Evolutionary conservation across 2,888 invertebrate species (phyloP).

Genomic region (Hypercompe scribonia): DNA sequence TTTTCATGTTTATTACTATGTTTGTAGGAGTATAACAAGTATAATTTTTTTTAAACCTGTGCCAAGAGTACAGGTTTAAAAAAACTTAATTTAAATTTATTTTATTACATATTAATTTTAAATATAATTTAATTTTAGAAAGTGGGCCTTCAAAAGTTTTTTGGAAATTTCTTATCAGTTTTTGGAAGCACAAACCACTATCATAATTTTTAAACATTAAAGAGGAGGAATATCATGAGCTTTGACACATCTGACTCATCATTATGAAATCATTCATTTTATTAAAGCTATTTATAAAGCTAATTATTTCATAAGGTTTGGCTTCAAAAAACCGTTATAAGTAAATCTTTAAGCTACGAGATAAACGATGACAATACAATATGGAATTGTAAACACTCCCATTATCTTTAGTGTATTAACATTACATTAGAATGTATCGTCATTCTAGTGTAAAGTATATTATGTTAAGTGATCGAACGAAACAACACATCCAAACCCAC

Average conservation of each 20-base stretch:
- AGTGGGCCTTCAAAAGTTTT: not conserved
- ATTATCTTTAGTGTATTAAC: conserved; percentile 22
- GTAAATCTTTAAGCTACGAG: not conserved
- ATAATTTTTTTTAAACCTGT: not conserved
- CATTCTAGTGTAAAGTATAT: conserved; percentile 47
- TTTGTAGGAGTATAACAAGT: not conserved
- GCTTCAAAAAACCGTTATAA: not conserved
- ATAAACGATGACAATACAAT: conserved; percentile 14
- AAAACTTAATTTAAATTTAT: too few relatives aligned
- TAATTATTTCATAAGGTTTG: not conserved
- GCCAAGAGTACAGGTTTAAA: too few relatives aligned
- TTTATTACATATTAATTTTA: too few relatives aligned
- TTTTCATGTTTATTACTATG: not conserved
- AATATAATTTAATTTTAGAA: too few relatives aligned
- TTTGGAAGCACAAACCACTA: not conserved
- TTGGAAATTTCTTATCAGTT: not conserved
- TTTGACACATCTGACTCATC: not conserved
- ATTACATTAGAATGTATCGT: too few relatives aligned
- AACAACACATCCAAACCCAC: conserved; percentile 67
- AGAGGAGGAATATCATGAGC: not conserved
- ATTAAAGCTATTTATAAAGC: not conserved
- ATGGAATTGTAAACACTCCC: conserved; percentile 45
- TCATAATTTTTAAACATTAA: not conserved
- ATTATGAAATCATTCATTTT: not conserved
- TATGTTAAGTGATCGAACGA: conserved; percentile 63